Conservation (phyloP, 2,888 invertebrate species). For the Aricia artaxerxes region DNA sequence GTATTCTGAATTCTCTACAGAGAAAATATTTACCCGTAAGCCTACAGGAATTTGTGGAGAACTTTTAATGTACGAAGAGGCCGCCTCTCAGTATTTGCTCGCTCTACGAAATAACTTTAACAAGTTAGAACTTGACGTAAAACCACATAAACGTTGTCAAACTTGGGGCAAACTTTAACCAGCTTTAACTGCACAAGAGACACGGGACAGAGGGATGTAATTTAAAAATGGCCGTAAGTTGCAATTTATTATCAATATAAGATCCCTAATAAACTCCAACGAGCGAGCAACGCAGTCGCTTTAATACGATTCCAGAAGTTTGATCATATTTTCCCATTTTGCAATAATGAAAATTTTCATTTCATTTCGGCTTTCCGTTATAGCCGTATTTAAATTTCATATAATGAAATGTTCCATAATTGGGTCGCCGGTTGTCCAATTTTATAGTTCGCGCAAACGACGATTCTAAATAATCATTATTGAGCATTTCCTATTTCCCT, state of each 20-base stretch:
- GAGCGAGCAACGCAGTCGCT: neutral
- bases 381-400: constrained; percentile 18
- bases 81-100: constrained; percentile 5
- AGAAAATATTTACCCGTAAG: neutral
- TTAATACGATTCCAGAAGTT: constrained; percentile 26
- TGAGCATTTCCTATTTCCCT: too few relatives aligned
- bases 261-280: constrained; percentile 12
- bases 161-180: neutral
- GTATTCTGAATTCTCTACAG: too few relatives aligned
- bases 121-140: constrained; percentile 6
- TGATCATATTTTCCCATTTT: constrained; percentile 28
- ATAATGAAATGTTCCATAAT: constrained; percentile 23
- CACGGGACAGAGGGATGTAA: neutral
- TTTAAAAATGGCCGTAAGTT: neutral
- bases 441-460: neutral
- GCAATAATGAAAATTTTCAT: constrained; percentile 30
- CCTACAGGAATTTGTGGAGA: neutral
- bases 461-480: constrained; percentile 9
- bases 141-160: constrained; percentile 1
- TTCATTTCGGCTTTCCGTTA: constrained; percentile 1
- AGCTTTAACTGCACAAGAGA: constrained; percentile 9
- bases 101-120: neutral
- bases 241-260: constrained; percentile 22
- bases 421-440: neutral
- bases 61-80: neutral